Conservation (phyloP, 2,113 vertebrate genomes). For the Ondatra zibethicus region DNA sequence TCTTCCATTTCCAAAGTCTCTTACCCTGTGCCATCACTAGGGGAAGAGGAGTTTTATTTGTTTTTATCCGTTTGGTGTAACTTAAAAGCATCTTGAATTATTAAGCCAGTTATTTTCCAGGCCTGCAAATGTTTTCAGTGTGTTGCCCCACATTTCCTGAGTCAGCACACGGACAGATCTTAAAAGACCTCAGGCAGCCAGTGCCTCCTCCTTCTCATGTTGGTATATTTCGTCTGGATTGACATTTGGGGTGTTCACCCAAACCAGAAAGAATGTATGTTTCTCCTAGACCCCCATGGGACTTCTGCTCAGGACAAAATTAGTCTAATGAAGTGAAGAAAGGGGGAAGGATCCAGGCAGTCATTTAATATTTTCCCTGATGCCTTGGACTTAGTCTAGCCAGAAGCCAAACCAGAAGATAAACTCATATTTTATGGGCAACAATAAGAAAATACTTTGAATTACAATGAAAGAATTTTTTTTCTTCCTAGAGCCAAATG, state of each 20-base stretch:
- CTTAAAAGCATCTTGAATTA: conserved; percentile 79
- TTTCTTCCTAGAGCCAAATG: conserved; percentile 58
- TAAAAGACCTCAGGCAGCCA: conserved; percentile 44
- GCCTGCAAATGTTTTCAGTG: conserved; percentile 77
- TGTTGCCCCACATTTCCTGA: conserved; percentile 58
- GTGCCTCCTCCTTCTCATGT: conserved; percentile 9
- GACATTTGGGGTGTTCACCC: background rate
- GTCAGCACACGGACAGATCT: conserved; percentile 64
- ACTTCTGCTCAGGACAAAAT: background rate
- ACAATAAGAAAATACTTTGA: conserved; percentile 64
- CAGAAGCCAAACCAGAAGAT: conserved; percentile 52
- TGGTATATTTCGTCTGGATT: background rate
- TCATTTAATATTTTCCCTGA: conserved; percentile 24
- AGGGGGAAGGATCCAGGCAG: background rate
- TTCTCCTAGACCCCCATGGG: background rate
- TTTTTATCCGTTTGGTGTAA: conserved; percentile 64
- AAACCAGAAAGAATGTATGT: background rate
- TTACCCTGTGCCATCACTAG: conserved; percentile 14
- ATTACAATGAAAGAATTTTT: conserved; percentile 57
- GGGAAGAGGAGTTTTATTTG: conserved; percentile 66
- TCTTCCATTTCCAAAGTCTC: conserved; percentile 50
- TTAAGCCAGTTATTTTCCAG: conserved; percentile 78
- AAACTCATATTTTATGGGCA: conserved; percentile 48
- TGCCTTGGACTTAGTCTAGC: background rate
- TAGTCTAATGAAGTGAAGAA: conserved; percentile 2